phyloP scores from a whole-genome alignment of 2,113 vertebrate species.

The Galemys pyrenaicus region DNA sequence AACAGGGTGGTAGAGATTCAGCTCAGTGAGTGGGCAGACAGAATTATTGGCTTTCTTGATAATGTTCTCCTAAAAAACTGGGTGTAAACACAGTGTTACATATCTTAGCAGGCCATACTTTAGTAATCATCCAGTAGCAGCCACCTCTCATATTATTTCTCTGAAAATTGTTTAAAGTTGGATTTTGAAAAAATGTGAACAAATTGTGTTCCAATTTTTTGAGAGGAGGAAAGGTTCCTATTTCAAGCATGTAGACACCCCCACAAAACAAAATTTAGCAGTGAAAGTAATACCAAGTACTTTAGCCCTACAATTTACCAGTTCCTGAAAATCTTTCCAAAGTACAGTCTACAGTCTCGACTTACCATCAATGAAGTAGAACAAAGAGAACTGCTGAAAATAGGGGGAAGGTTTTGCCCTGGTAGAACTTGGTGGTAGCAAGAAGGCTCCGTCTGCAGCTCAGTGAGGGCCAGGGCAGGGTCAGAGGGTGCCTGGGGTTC shows the following conservation, averaged over 20 bases:
- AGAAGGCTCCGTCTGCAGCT: not conserved
- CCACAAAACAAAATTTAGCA: not conserved
- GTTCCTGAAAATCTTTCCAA: not conserved
- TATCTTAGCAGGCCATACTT: not conserved
- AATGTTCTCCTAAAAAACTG: not conserved
- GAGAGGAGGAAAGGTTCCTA: not conserved
- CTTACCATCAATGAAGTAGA: not conserved
- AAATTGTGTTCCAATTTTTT: not conserved
- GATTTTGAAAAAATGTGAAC: slow-evolving; percentile 19
- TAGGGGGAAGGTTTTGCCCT: not conserved
- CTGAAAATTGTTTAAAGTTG: not conserved
- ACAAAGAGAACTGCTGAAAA: not conserved
- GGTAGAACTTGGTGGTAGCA: not conserved
- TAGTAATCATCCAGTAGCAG: not conserved
- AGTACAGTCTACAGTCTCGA: not conserved
- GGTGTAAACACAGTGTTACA: not conserved
- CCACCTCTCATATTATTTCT: slow-evolving; percentile 2
- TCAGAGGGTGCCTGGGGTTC: not conserved
- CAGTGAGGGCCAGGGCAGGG: not conserved
- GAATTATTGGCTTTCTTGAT: slow-evolving; percentile 23
- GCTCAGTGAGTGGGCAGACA: not conserved
- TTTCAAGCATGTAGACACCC: not conserved
- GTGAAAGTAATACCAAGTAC: not conserved
- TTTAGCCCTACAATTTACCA: not conserved
- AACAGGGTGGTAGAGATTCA: slow-evolving; percentile 10